phyloP scores from a whole-genome alignment of 2,113 vertebrate genomes.

The Trochalopteron elliotii region DNA sequence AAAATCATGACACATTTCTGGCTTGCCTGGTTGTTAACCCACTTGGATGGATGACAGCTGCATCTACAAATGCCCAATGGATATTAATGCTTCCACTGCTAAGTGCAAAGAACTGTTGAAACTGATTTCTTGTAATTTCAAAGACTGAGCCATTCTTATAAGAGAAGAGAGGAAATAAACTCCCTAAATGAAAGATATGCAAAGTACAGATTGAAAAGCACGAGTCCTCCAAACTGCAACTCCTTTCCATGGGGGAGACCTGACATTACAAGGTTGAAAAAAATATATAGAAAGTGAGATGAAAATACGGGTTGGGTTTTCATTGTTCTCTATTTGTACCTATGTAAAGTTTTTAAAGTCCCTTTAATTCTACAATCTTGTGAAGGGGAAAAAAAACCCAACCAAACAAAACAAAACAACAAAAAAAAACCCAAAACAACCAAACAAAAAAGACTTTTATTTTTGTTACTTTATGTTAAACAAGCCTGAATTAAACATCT shows the following conservation, averaged over 20 bases:
- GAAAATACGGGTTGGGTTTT: not conserved
- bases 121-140: not conserved
- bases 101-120: not conserved
- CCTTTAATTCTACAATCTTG: not conserved
- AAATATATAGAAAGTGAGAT: not conserved
- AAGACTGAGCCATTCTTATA: not conserved
- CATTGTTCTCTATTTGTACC: not conserved
- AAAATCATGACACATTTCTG: not conserved
- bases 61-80: not conserved
- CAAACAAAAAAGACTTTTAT: not conserved
- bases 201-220: rapidly evolving
- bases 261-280: not conserved
- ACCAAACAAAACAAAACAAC: too few species aligned
- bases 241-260: not conserved
- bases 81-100: not conserved
- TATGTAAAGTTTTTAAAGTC: not conserved
- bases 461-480: not conserved
- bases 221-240: not conserved
- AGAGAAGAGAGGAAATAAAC: not conserved
- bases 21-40: not conserved
- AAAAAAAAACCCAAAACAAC: not conserved
- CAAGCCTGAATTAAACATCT: not conserved
- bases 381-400: not conserved
- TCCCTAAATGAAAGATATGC: not conserved
- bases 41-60: not conserved